Conservation (phyloP, 2,888 invertebrate species). For the Calliopum simillimum region DNA sequence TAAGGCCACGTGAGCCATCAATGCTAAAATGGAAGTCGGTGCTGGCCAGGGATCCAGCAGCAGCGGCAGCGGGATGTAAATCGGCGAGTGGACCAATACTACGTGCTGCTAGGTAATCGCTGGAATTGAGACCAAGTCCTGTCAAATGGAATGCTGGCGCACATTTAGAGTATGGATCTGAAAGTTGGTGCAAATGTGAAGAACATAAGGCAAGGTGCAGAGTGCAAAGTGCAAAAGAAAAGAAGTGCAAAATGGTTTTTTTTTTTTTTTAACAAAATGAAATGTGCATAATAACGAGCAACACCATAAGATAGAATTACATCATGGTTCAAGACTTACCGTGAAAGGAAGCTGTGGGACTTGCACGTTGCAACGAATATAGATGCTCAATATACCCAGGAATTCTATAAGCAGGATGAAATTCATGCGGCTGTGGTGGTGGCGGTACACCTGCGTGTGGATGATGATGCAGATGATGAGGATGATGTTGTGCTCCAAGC, state of each 20-base stretch:
- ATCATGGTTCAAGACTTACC: conserved; percentile 68
- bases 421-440: conserved; percentile 69
- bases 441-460: conserved; percentile 68
- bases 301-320: background rate
- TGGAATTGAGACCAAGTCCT: conserved; percentile 72
- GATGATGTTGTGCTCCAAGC: conserved; percentile 38
- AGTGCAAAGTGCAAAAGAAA: no score
- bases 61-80: conserved; percentile 70
- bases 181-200: conserved; percentile 50
- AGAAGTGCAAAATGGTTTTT: no score
- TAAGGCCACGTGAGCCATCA: conserved; percentile 76
- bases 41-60: conserved; percentile 78
- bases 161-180: conserved; percentile 60
- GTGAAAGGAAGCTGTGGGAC: conserved; percentile 77
- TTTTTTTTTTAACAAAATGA: no score
- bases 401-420: conserved; percentile 78
- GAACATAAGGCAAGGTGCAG: no score
- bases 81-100: conserved; percentile 65
- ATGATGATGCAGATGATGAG: conserved; percentile 46
- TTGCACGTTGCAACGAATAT: conserved; percentile 77
- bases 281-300: background rate
- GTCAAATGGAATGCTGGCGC: conserved; percentile 62
- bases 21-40: conserved; percentile 91
- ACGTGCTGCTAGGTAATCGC: conserved; percentile 72
- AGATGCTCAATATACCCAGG: conserved; percentile 83